Conservation (phyloP, 2,113 vertebrate genomes). For the Chaetodon trifascialis region DNA sequence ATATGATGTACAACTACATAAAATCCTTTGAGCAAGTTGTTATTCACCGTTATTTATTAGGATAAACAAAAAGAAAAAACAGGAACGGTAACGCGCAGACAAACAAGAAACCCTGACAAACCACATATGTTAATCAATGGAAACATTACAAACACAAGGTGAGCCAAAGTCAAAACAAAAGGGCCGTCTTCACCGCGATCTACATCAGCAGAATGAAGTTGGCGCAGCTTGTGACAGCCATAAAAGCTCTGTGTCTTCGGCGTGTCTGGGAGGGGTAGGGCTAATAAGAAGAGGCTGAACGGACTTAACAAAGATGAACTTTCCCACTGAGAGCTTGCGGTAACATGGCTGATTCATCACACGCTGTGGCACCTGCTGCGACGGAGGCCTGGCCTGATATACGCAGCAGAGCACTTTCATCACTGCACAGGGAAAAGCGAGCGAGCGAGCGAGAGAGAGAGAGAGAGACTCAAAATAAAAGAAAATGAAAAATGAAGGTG, state of each 20-base stretch:
- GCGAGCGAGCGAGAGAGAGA: neutral
- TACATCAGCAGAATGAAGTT: conserved; percentile 14
- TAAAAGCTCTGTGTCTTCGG: conserved; percentile 6
- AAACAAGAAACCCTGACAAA: too few species aligned
- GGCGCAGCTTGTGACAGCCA: conserved; percentile 8
- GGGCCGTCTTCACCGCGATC: neutral
- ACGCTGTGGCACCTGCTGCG: conserved; percentile 50
- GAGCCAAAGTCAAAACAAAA: conserved; percentile 10
- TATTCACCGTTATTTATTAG: too few species aligned
- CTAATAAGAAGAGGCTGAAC: conserved; percentile 48
- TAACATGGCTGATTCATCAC: conserved; percentile 59
- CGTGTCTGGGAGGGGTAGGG: conserved; percentile 1
- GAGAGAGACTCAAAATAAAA: conserved; percentile 21
- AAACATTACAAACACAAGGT: too few species aligned
- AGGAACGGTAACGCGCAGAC: too few species aligned
- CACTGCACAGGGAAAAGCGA: neutral
- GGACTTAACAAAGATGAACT: conserved; percentile 56
- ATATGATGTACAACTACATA: neutral
- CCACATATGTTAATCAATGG: too few species aligned
- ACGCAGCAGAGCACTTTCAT: conserved; percentile 45
- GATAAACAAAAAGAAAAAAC: too few species aligned
- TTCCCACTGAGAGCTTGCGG: conserved; percentile 42
- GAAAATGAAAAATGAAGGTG: conserved; percentile 35
- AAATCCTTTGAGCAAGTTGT: conserved; percentile 18
- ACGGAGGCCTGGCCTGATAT: conserved; percentile 43